A percentile compares a stretch with the other conserved stretches of the same genome.
phyloP scores from a whole-genome alignment of 2,113 vertebrate genomes.

The Phoxinus phoxinus region DNA sequence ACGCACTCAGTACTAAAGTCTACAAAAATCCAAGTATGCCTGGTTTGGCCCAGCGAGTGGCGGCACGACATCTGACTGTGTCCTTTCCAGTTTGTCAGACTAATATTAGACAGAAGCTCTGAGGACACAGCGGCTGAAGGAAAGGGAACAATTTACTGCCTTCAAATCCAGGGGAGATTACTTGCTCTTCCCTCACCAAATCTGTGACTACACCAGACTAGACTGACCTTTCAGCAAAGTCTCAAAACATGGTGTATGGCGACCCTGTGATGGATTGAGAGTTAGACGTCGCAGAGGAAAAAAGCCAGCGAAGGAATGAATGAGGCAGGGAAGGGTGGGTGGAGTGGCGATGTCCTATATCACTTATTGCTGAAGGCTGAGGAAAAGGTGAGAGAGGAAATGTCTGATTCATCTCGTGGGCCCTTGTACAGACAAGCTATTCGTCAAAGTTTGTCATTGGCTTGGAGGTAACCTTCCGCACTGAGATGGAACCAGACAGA shows the following conservation, averaged over 20 bases:
- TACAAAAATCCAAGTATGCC: constrained; percentile 36
- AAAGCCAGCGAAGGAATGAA: constrained; percentile 57
- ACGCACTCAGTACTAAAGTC: constrained; percentile 13
- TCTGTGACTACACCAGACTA: constrained; percentile 56
- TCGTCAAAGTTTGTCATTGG: constrained; percentile 82
- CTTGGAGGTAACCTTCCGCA: constrained; percentile 77
- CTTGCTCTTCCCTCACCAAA: constrained; percentile 47
- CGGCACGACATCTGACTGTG: constrained; percentile 15
- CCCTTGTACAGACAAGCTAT: constrained; percentile 79
- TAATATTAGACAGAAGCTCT: constrained; percentile 48
- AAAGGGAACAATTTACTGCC: constrained; percentile 57
- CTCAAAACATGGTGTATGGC: constrained; percentile 54
- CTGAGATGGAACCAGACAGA: constrained; percentile 77
- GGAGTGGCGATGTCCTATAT: constrained; percentile 77
- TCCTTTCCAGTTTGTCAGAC: constrained; percentile 43
- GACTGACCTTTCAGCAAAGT: constrained; percentile 58
- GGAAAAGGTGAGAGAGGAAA: constrained; percentile 81
- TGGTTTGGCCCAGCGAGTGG: background rate
- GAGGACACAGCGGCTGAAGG: constrained; percentile 48
- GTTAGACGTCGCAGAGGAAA: constrained; percentile 22
- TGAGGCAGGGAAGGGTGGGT: constrained; percentile 44
- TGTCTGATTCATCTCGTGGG: constrained; percentile 78
- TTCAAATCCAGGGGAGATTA: constrained; percentile 60
- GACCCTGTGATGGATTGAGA: constrained; percentile 57
- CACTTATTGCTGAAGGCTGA: constrained; percentile 75